Conservation (phyloP, 2,113 vertebrate species). For the Tautogolabrus adspersus region DNA sequence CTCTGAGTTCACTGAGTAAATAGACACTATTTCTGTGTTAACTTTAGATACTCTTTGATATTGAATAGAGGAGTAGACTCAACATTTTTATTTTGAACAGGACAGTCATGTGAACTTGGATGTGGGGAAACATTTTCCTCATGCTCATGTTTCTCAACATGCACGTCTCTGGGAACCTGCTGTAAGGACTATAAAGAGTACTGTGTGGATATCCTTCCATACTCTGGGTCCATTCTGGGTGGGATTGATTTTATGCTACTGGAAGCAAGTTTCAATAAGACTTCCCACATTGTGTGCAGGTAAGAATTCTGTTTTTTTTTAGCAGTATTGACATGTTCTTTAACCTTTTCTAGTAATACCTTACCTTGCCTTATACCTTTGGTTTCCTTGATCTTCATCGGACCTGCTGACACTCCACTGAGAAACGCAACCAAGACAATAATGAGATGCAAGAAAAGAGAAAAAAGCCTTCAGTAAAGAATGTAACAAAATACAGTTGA, state of each 20-base stretch:
- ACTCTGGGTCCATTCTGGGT: slow-evolving; percentile 90
- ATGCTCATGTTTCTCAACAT: slow-evolving; percentile 91
- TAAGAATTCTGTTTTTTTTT: slow-evolving; percentile 58
- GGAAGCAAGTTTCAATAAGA: slow-evolving; percentile 55
- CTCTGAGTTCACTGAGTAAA: neutral
- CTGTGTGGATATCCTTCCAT: slow-evolving; percentile 86
- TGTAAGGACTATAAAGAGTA: slow-evolving; percentile 85
- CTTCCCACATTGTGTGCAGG: slow-evolving; percentile 86
- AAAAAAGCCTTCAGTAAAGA: neutral
- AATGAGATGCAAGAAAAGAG: neutral
- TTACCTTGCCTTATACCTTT: no score
- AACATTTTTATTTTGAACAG: slow-evolving; percentile 37
- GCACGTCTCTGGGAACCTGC: slow-evolving; percentile 84
- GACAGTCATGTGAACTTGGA: slow-evolving; percentile 81
- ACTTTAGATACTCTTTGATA: neutral
- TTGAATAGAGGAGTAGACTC: no score
- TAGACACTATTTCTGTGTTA: neutral
- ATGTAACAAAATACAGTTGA: neutral
- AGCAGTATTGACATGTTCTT: no score
- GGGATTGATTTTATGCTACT: slow-evolving; percentile 88
- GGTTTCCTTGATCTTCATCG: neutral
- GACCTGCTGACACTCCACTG: neutral
- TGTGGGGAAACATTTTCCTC: slow-evolving; percentile 78
- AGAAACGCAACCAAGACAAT: neutral
- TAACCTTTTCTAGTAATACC: no score